phyloP scores from a whole-genome alignment of 2,113 vertebrate species.

The Thamnaconus septentrionalis region DNA sequence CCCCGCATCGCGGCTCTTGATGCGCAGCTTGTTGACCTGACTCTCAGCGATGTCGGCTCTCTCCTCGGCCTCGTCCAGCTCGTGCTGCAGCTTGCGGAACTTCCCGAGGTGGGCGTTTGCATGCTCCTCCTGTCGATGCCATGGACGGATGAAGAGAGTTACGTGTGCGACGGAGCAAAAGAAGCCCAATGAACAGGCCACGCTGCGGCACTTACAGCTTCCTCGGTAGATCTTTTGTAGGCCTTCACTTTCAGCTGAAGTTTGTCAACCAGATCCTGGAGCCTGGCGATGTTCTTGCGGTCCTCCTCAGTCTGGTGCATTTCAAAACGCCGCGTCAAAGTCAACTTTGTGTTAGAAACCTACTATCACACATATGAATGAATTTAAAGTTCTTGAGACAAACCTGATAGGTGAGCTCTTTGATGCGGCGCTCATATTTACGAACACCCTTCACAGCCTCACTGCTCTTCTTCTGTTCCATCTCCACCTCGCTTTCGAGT shows the following conservation, averaged over 20 bases:
- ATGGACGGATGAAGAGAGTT: neutral
- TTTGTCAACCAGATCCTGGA: constrained; percentile 88
- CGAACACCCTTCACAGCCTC: constrained; percentile 77
- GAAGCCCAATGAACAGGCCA: neutral
- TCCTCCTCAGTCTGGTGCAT: constrained; percentile 83
- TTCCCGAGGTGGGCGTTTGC: constrained; percentile 76
- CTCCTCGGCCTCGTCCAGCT: constrained; percentile 78
- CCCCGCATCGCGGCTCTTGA: constrained; percentile 74
- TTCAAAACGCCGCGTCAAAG: neutral
- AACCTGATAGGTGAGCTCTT: constrained; percentile 79
- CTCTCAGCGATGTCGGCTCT: constrained; percentile 77
- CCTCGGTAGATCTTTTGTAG: constrained; percentile 85
- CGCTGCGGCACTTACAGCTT: constrained; percentile 72
- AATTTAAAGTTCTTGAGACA: neutral
- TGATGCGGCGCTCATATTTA: constrained; percentile 79
- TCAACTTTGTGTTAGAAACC: neutral
- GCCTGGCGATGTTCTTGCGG: constrained; percentile 81
- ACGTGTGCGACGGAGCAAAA: neutral
- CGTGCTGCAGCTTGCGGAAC: constrained; percentile 79
- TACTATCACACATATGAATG: neutral
- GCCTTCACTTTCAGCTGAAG: constrained; percentile 88
- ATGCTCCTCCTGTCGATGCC: constrained; percentile 73
- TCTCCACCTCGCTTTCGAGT: constrained; percentile 76
- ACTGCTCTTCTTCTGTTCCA: constrained; percentile 72
- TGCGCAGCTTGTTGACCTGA: constrained; percentile 80